Conservation (phyloP, 1,140 invertebrate genomes). For the Papilio aristodemus region DNA sequence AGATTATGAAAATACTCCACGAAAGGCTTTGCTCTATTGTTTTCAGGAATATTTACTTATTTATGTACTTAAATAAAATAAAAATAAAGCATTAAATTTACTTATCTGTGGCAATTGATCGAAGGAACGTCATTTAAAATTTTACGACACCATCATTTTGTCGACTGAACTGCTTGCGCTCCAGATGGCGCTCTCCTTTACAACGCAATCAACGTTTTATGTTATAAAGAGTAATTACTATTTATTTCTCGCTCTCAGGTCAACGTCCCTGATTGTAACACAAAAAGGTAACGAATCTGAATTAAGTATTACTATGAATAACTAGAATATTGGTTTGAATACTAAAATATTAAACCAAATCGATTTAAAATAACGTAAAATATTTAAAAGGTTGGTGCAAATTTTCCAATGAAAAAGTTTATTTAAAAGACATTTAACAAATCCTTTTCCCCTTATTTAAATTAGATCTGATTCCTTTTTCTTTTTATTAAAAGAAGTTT, state of each 20-base stretch:
- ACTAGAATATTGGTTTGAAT: no score
- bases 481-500: not conserved
- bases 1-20: constrained; percentile 22
- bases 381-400: no score
- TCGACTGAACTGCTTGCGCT: constrained; percentile 13
- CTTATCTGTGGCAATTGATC: constrained; percentile 19
- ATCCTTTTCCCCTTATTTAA: not conserved
- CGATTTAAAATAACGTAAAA: no score
- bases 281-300: constrained; percentile 8
- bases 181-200: constrained; percentile 16
- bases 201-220: constrained; percentile 18
- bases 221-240: constrained; percentile 21
- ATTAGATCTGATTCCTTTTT: not conserved
- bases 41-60: not conserved
- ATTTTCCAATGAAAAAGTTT: no score
- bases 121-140: constrained; percentile 16
- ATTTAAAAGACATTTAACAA: no score
- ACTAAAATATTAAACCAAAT: no score
- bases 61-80: not conserved
- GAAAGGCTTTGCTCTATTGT: constrained; percentile 5
- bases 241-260: constrained; percentile 1
- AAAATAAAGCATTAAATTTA: constrained; percentile 14
- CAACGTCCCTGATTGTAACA: not conserved
- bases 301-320: not conserved
- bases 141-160: constrained; percentile 22